Evolutionary conservation across 2,888 invertebrate species (phyloP), one percentile per base, ranked within the genome.

Genomic region (Gnatocerus cornutus): DNA sequence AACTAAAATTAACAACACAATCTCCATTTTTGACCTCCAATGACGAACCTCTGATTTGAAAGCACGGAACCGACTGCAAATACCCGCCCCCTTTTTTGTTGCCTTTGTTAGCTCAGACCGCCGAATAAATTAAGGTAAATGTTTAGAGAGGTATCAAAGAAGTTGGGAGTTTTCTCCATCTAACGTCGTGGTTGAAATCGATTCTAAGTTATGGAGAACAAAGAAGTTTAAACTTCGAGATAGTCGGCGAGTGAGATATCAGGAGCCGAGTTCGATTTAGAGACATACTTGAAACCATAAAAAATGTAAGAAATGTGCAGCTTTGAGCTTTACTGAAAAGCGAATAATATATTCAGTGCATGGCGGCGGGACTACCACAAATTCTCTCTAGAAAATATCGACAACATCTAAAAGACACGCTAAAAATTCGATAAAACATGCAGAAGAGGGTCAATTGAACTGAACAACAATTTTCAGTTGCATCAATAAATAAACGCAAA

Each of bases 151-250:
- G 50, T 62, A 50, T 62, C 50, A 62, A 62, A 62, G 62, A 62
- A 45, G 62, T 48, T 39, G 62, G 21, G 48, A 62, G 50, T 50
- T 62, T 62, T 39, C 41, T 30, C 50, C 50, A 56, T 56, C 56
- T 27, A 16, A 1, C 43, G 27, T 61, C 37, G 48, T 48, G 62
- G 62, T 50, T 62, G 29, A 30, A 62, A 48, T 62, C 62, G 62
- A 62, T 62, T 62, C 50, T 48, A 50, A 62, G 50, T 62, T 62
- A 62, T 62, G 39, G 48, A 62, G 62, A 50, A 62, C 62, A 62
- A 62, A 62, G 50, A 37, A 59, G 59, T 59, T 59, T 59, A 59
- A 59, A 59, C 59, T 59, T 43, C 30, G 59, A 45, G 45, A 58
- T 58, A 58, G 58, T 58, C 58, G 58, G 53, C 30, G 30, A 55